Evolutionary conservation across 53 echinoderm and acorn worm genomes (phyloP).

Genomic region (Henricia sp.): DNA sequence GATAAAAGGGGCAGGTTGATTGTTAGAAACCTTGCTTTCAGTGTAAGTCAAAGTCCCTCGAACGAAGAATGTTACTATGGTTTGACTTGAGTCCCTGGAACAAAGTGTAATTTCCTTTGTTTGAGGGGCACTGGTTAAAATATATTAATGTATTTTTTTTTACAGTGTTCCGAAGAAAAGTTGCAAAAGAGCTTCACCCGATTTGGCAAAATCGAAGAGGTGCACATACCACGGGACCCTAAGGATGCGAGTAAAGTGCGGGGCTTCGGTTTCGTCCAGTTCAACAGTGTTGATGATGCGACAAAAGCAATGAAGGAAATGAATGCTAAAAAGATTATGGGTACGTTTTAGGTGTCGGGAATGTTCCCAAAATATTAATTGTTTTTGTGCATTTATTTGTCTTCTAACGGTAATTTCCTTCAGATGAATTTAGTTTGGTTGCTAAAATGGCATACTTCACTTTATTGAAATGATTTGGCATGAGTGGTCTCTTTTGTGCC

Average conservation of each 20-base stretch:
- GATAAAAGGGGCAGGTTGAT: constrained; percentile 68
- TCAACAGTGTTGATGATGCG: constrained; percentile 49
- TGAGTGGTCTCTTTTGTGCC: too few relatives aligned
- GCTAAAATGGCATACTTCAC: too few relatives aligned
- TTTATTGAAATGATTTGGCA: too few relatives aligned
- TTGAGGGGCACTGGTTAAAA: neutral
- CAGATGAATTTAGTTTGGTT: too few relatives aligned
- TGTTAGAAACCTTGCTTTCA: constrained; percentile 83
- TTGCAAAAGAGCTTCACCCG: constrained; percentile 60
- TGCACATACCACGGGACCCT: constrained; percentile 67
- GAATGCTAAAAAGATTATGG: constrained; percentile 78
- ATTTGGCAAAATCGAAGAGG: constrained; percentile 74
- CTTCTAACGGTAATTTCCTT: too few relatives aligned
- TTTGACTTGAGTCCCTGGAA: neutral
- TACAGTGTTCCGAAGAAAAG: constrained; percentile 71
- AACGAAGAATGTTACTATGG: neutral
- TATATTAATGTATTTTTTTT: neutral
- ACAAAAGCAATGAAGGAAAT: constrained; percentile 74
- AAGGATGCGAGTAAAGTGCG: constrained; percentile 60
- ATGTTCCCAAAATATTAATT: too few relatives aligned
- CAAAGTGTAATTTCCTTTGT: neutral
- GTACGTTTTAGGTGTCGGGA: too few relatives aligned
- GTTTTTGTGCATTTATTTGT: too few relatives aligned
- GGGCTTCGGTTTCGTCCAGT: constrained; percentile 91
- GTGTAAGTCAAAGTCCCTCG: constrained; percentile 51